phyloP scores from a whole-genome alignment of 2,797 vertebrate species.

The Microcaecilia unicolor region DNA sequence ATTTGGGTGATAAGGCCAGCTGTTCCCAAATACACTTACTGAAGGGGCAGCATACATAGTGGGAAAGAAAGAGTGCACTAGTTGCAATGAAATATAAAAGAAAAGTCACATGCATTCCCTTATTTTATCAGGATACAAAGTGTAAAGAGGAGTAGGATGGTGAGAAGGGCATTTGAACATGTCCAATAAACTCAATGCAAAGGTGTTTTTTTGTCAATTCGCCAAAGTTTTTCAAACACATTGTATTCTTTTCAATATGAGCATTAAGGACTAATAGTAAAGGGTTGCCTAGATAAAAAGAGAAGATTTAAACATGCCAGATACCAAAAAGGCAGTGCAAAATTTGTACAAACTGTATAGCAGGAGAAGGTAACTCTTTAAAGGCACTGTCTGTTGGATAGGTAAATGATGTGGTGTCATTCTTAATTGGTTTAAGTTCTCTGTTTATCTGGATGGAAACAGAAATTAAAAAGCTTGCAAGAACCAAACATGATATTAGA shows the following conservation, averaged over 20 bases:
- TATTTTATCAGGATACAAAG: constrained; percentile 29
- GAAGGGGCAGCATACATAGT: constrained; percentile 17
- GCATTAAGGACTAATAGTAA: constrained; percentile 45
- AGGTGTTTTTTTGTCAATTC: constrained; percentile 39
- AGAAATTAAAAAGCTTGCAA: background rate
- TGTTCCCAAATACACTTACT: constrained; percentile 19
- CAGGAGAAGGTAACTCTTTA: constrained; percentile 51
- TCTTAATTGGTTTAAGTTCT: background rate
- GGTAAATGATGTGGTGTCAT: constrained; percentile 14
- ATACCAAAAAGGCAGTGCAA: constrained; percentile 55
- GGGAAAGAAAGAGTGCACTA: constrained; percentile 25
- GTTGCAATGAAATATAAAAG: constrained; percentile 34
- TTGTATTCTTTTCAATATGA: constrained; percentile 46
- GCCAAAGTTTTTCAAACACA: constrained; percentile 42
- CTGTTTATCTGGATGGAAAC: no score
- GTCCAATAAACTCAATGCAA: constrained; percentile 43
- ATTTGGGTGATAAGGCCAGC: background rate
- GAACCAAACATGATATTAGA: no score
- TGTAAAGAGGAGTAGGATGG: constrained; percentile 37
- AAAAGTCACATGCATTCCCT: constrained; percentile 44
- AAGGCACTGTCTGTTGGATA: constrained; percentile 17
- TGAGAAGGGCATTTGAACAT: no score
- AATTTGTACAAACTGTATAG: constrained; percentile 50
- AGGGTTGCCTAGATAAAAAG: constrained; percentile 51
- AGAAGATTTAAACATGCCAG: constrained; percentile 62